These are phyloP conservation scores for Zaprionus lachaisei DNA, from an alignment of 1,140 invertebrate genomes.

Conservation along the genomic window DNA sequence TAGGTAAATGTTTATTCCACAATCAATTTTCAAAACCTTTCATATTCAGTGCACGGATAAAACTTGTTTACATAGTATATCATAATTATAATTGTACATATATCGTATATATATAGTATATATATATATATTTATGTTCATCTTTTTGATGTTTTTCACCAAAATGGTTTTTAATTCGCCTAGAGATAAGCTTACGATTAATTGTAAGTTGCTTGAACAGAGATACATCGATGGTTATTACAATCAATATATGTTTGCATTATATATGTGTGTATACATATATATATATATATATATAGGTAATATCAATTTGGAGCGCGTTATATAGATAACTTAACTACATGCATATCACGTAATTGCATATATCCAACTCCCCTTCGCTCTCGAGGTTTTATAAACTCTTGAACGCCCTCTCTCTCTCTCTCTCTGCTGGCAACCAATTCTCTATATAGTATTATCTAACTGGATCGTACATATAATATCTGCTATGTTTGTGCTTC, in stretches of 20 bases:
- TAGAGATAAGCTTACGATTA: conserved; percentile 54
- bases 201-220: conserved; percentile 64
- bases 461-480: conserved; percentile 24
- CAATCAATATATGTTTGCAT: conserved; percentile 30
- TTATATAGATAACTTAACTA: conserved; percentile 44
- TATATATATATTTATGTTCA: conserved; percentile 3
- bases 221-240: conserved; percentile 67
- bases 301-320: conserved; percentile 43
- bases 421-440: conserved; percentile 17
- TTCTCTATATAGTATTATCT: conserved; percentile 21
- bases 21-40: conserved; percentile 79
- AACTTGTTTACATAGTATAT: conserved; percentile 70
- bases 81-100: conserved; percentile 40
- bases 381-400: conserved; percentile 43
- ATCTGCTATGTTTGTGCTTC: conserved; percentile 31
- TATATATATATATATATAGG: conserved; percentile 23
- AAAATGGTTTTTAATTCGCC: conserved; percentile 55
- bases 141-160: conserved; percentile 57
- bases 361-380: conserved; percentile 17
- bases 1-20: conserved; percentile 72
- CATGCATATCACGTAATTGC: conserved; percentile 52
- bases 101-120: conserved; percentile 4
- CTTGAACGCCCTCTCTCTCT: conserved; percentile 24
- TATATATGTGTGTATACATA: conserved; percentile 24
- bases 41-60: conserved; percentile 81